Conservation (phyloP, 2,888 invertebrate species). For the Catotricha subobsoleta region DNA sequence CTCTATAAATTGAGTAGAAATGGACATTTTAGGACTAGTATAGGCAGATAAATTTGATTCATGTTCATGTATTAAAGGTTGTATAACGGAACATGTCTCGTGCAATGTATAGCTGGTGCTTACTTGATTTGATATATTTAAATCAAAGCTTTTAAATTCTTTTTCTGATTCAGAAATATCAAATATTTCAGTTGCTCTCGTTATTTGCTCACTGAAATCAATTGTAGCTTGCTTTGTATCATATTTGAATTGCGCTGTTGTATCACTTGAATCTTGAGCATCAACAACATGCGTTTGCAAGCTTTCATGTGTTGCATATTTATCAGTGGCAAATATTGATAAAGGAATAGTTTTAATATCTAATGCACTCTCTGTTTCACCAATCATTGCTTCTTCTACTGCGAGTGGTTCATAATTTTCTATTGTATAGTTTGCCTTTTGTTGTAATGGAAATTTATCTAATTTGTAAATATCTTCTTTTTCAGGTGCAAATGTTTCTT, state of each 20-base stretch:
- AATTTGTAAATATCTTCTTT: constrained; percentile 43
- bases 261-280: too few species aligned
- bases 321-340: constrained; percentile 25
- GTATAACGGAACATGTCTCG: constrained; percentile 38
- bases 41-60: constrained; percentile 38
- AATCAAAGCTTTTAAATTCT: constrained; percentile 30
- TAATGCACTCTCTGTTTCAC: constrained; percentile 41
- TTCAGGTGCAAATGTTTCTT: constrained; percentile 48
- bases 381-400: constrained; percentile 35
- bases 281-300: constrained; percentile 24
- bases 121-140: constrained; percentile 30
- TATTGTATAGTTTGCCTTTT: constrained; percentile 40
- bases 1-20: constrained; percentile 40
- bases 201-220: background rate
- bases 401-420: constrained; percentile 41
- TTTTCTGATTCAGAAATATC: constrained; percentile 41
- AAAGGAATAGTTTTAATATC: constrained; percentile 28
- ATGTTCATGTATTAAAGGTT: constrained; percentile 46
- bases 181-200: constrained; percentile 26
- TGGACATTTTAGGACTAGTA: constrained; percentile 32
- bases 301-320: constrained; percentile 14
- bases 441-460: constrained; percentile 38
- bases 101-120: constrained; percentile 34
- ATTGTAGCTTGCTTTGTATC: too few species aligned
- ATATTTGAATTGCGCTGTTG: too few species aligned